phyloP scores from a whole-genome alignment of 1,140 invertebrate species.

The Saccostrea echinata region DNA sequence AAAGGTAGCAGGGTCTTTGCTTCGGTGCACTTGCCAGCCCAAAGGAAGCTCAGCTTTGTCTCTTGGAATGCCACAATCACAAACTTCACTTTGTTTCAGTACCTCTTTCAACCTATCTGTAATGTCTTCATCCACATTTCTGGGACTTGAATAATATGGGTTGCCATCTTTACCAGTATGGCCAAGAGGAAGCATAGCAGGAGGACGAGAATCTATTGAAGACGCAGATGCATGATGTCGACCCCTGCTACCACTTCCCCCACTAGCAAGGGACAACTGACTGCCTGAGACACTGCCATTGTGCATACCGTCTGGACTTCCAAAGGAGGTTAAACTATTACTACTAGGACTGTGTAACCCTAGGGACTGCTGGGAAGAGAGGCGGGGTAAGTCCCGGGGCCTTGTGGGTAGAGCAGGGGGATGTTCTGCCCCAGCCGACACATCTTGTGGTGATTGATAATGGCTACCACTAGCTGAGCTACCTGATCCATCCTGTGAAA shows the following conservation, averaged over 20 bases:
- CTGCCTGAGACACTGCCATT: slow-evolving; percentile 42
- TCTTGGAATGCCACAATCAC: slow-evolving; percentile 61
- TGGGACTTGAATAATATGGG: slow-evolving; percentile 53
- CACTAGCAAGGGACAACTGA: slow-evolving; percentile 26
- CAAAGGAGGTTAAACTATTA: background rate
- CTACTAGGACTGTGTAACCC: background rate
- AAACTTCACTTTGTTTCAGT: slow-evolving; percentile 53
- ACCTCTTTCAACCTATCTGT: slow-evolving; percentile 57
- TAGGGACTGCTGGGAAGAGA: background rate
- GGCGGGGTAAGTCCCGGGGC: slow-evolving; percentile 36
- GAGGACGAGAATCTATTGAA: slow-evolving; percentile 33
- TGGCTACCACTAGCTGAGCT: background rate
- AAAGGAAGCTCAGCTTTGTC: slow-evolving; percentile 54
- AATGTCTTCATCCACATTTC: slow-evolving; percentile 53
- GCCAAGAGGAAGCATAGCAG: slow-evolving; percentile 43
- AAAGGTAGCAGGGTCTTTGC: slow-evolving; percentile 54
- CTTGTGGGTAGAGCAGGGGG: slow-evolving; percentile 47
- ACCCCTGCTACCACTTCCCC: background rate
- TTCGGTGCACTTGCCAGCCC: slow-evolving; percentile 58
- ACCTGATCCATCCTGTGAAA: background rate
- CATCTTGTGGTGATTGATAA: background rate
- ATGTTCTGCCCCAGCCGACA: background rate
- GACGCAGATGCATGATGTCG: background rate
- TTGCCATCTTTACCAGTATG: slow-evolving; percentile 39
- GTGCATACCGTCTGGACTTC: slow-evolving; percentile 31